Percentiles rank a stretch among this genome's conserved stretches.
Evolutionary conservation across 2,113 vertebrate genomes (phyloP).

Genomic region (Bubo bubo): DNA sequence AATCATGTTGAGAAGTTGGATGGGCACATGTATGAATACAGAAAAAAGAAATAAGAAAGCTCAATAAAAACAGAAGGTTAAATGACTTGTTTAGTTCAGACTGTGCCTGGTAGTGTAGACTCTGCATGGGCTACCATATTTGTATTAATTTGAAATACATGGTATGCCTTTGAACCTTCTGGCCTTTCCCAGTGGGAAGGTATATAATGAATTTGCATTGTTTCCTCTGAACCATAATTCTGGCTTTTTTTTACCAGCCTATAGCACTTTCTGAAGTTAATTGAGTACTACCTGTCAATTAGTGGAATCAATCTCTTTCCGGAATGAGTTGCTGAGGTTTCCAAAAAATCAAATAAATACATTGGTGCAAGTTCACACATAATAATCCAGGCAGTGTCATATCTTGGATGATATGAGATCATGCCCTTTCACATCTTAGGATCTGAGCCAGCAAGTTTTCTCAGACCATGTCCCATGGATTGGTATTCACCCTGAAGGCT

Average conservation of each 20-base stretch:
- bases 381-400: neutral
- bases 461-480: accelerated
- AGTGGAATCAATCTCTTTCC: neutral
- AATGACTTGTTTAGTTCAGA: neutral
- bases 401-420: neutral
- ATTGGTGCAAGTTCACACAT: neutral
- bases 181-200: neutral
- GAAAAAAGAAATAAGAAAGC: neutral
- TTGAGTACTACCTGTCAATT: neutral
- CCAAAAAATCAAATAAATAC: neutral
- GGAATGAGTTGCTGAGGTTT: neutral
- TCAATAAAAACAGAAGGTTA: neutral
- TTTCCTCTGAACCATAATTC: neutral
- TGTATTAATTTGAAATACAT: neutral
- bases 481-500: neutral
- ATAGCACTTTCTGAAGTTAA: neutral
- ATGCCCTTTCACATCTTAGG: neutral
- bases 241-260: neutral
- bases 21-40: neutral
- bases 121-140: neutral
- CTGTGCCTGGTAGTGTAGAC: neutral
- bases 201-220: neutral
- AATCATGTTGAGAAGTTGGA: neutral
- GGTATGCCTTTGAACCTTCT: neutral
- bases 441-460: neutral